Evolutionary conservation across 2,113 vertebrate species (phyloP).

Genomic region (Geococcyx californianus): DNA sequence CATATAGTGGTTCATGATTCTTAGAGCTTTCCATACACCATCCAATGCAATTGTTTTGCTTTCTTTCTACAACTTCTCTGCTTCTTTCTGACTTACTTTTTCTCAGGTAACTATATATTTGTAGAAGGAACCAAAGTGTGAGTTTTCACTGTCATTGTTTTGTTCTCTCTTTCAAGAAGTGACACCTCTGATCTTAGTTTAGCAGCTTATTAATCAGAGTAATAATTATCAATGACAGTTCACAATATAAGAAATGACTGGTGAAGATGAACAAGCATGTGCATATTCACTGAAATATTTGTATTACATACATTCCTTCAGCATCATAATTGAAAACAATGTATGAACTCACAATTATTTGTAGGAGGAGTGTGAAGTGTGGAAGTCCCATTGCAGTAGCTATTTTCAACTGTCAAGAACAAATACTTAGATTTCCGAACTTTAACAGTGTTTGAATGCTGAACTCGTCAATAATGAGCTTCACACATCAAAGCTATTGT

Average conservation of each 20-base stretch:
- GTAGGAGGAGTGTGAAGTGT: neutral
- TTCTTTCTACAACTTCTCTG: neutral
- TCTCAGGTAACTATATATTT: neutral
- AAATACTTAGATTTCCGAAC: neutral
- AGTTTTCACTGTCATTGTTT: neutral
- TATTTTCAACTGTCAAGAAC: neutral
- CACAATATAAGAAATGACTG: neutral
- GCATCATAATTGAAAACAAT: neutral
- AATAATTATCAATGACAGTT: neutral
- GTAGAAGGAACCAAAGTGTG: neutral
- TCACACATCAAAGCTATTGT: neutral
- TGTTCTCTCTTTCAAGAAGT: neutral
- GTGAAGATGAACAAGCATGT: neutral
- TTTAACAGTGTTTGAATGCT: neutral
- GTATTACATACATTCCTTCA: neutral
- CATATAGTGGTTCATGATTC: neutral
- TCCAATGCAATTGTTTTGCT: neutral
- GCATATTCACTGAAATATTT: neutral
- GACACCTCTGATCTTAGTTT: neutral
- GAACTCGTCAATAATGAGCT: neutral
- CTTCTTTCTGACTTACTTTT: neutral
- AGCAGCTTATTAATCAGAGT: neutral
- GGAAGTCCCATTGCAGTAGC: neutral
- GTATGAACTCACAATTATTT: neutral
- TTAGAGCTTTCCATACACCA: neutral